Conservation (phyloP, 2,888 invertebrate genomes). For the Stenchaetothrips biformis region DNA sequence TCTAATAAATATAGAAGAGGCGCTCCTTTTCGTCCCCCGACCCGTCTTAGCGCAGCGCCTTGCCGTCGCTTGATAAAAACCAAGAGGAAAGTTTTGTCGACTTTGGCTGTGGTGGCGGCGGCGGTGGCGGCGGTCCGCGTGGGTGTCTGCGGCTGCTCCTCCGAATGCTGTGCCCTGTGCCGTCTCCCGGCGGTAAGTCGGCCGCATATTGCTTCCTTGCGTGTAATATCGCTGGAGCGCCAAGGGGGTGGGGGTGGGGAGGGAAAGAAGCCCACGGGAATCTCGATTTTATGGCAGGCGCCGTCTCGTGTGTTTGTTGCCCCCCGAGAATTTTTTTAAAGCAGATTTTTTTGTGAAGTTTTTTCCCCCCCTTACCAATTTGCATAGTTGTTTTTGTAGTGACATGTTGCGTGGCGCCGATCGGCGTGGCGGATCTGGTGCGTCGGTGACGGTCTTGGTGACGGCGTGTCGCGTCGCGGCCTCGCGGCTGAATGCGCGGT, state of each 20-base stretch:
- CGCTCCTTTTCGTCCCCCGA: no score
- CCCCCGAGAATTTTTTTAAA: not conserved
- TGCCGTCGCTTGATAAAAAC: no score
- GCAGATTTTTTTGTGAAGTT: no score
- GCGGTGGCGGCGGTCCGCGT: not conserved
- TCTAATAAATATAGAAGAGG: no score
- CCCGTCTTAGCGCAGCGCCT: no score
- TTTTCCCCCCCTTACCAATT: not conserved
- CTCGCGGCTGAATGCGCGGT: not conserved
- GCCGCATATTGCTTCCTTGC: slow-evolving; percentile 12
- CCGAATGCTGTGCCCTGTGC: not conserved
- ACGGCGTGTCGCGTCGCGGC: not conserved
- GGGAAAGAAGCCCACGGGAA: no score
- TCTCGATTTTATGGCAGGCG: not conserved
- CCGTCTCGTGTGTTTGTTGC: not conserved
- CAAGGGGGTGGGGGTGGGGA: not conserved
- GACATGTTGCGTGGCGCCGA: not conserved
- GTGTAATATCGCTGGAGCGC: not conserved
- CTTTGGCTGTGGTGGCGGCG: no score
- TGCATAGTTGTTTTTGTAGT: not conserved
- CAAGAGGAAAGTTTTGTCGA: no score
- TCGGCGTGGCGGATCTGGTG: not conserved
- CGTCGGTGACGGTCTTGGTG: not conserved
- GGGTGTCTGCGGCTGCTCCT: not conserved
- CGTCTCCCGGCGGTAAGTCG: slow-evolving; percentile 24